Evolutionary conservation across 1,140 invertebrate genomes (phyloP), one percentile per base, ranked within the genome.

Genomic region (Achroia grisella): DNA sequence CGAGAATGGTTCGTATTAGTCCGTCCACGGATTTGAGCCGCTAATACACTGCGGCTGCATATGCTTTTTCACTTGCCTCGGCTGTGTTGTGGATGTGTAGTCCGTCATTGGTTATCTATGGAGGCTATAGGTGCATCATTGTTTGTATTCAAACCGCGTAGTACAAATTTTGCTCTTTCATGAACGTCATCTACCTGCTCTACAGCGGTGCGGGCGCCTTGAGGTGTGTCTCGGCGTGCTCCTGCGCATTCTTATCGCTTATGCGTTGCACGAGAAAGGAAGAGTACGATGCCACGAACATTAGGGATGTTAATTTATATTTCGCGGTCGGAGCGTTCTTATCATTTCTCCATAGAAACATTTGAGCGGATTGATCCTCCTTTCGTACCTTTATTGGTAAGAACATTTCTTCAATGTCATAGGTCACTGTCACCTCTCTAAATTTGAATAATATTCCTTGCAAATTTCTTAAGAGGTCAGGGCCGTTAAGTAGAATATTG

Each of bases 331-430:
- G 15, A 0, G 4, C n/a, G 13, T 42, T 8, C 6, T 6, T 23
- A 0, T 50, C 37, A 1, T 53, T 62, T 6, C 71, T 12, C 71
- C 65, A 73, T 15, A 77, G 40, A 37, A 73, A 77, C 3, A 54
- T 39, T 35, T 75, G 64, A 0, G 45, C 49, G 10, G 50, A 34
- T 12, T 49, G 47, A 31, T 72, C 65, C 29, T 57, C 49, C 3
- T 36, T 0, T 13, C 55, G n/a, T 6, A 81, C 59, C 27, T 60
- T 61, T 6, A 69, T 33, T 10, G 53, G 64, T 0, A 78, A 39
- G 17, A 83, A 86, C 77, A 82, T 85, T 8, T 81, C 80, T 10
- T 40, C 13, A 1, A 82, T 77, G 48, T 79, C 67, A 8, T 52
- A 53, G 0, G 47, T 48, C 6, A 74, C 48, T 1, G 63, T 72